Percentiles rank a stretch among this genome's conserved stretches.
These are phyloP conservation scores for Phallusia fumigata DNA, from an alignment of 23 tunicate genomes.

Conservation along the genomic window DNA sequence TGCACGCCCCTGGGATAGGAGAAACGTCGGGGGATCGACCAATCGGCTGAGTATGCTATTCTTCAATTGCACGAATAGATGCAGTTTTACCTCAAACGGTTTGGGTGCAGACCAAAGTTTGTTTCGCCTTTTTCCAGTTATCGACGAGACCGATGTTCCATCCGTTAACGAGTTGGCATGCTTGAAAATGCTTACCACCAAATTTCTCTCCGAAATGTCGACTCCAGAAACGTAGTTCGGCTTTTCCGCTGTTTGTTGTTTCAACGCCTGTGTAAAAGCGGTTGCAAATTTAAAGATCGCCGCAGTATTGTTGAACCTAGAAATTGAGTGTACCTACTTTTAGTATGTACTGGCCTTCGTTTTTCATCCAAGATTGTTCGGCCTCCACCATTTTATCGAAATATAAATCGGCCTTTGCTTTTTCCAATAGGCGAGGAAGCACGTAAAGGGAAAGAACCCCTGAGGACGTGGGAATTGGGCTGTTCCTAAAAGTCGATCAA, in stretches of 20 bases:
- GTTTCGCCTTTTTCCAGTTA: constrained; percentile 41
- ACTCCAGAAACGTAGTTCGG: background rate
- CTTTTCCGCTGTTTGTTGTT: background rate
- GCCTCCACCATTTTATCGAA: constrained; percentile 50
- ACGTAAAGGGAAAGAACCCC: constrained; percentile 5
- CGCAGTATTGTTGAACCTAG: no score
- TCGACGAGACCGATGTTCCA: constrained; percentile 32
- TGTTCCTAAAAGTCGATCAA: background rate
- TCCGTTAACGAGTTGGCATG: background rate
- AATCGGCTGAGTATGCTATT: no score
- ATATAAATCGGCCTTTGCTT: constrained; percentile 64
- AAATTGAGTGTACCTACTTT: constrained; percentile 17
- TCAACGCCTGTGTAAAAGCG: background rate
- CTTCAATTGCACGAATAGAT: no score
- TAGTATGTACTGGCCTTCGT: constrained; percentile 56
- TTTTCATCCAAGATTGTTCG: constrained; percentile 30
- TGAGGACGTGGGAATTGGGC: background rate
- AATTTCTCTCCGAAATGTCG: background rate
- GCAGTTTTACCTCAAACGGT: constrained; percentile 63
- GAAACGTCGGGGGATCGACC: no score
- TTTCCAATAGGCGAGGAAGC: constrained; percentile 46
- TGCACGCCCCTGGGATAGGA: no score
- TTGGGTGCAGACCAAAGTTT: constrained; percentile 72
- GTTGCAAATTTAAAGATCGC: background rate
- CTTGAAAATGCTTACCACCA: background rate